Percentiles rank a stretch among this genome's conserved stretches.
Evolutionary conservation across 2,888 invertebrate species (phyloP).

Genomic region (Cyclophora albipunctata): DNA sequence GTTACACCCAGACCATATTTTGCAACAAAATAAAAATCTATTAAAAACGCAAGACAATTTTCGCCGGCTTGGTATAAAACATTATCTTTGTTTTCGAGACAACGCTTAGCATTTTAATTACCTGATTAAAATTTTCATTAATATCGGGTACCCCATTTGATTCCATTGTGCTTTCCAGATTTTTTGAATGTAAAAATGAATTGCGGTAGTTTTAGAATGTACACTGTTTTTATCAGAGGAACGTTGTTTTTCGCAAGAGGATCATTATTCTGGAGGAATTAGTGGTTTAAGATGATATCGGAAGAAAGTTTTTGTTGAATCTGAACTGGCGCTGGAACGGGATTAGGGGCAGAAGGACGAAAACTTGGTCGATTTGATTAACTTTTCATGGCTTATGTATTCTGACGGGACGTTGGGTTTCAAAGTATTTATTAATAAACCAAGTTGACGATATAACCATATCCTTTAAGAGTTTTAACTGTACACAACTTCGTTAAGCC

Average conservation of each 20-base stretch:
- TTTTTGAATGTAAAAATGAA: slow-evolving; percentile 5
- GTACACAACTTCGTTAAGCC: slow-evolving; percentile 5
- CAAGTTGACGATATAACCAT: slow-evolving; percentile 11
- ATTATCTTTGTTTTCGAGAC: slow-evolving; percentile 11
- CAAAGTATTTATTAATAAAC: slow-evolving; percentile 26
- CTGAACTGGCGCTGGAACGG: slow-evolving; percentile 34
- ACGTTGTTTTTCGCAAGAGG: slow-evolving; percentile 5
- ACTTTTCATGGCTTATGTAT: slow-evolving; percentile 42
- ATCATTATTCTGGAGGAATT: slow-evolving; percentile 15
- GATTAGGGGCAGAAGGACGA: slow-evolving; percentile 39
- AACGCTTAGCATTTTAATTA: slow-evolving; percentile 16
- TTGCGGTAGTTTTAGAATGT: slow-evolving; percentile 3
- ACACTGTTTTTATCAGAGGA: slow-evolving; percentile 9
- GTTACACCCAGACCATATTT: too few relatives aligned
- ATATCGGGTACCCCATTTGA: slow-evolving; percentile 11
- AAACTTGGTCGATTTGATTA: slow-evolving; percentile 42
- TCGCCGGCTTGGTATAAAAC: slow-evolving; percentile 3
- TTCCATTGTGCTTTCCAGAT: slow-evolving; percentile 6
- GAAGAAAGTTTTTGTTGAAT: slow-evolving; percentile 37
- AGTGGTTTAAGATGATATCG: slow-evolving; percentile 30
- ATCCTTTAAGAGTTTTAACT: slow-evolving; percentile 5
- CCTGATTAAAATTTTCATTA: slow-evolving; percentile 16
- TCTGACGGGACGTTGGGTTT: slow-evolving; percentile 25
- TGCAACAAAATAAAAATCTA: neutral
- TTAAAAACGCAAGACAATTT: neutral